Conservation (phyloP, 1,140 invertebrate genomes). For the Antheraea pernyi region DNA sequence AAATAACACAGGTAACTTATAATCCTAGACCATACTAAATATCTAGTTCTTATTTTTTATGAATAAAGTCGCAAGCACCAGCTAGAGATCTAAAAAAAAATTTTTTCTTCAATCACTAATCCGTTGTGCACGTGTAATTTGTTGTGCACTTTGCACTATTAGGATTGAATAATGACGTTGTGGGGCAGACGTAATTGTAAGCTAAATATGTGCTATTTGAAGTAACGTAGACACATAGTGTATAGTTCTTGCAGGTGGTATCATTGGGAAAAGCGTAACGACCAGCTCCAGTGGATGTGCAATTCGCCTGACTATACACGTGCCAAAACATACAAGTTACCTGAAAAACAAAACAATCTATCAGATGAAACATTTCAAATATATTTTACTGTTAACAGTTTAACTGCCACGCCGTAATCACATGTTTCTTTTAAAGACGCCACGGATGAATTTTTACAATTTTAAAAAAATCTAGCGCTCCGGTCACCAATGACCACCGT, state of each 20-base stretch:
- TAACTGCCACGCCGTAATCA: too few relatives aligned
- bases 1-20: too few relatives aligned
- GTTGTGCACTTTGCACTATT: slow-evolving; percentile 32
- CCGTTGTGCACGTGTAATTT: slow-evolving; percentile 37
- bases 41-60: too few relatives aligned
- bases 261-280: slow-evolving; percentile 42
- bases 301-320: slow-evolving; percentile 38
- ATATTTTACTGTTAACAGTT: neutral
- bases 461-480: too few relatives aligned
- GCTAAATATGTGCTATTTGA: slow-evolving; percentile 28
- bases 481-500: too few relatives aligned
- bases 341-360: neutral
- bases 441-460: too few relatives aligned
- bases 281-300: slow-evolving; percentile 39
- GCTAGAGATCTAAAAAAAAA: too few relatives aligned
- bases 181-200: slow-evolving; percentile 57
- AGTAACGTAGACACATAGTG: slow-evolving; percentile 39
- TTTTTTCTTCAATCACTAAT: neutral
- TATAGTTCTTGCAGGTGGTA: slow-evolving; percentile 51
- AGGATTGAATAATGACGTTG: slow-evolving; percentile 46
- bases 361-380: neutral
- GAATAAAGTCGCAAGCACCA: too few relatives aligned
- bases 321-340: slow-evolving; percentile 28
- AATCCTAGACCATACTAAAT: too few relatives aligned
- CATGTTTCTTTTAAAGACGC: too few relatives aligned